Conservation (phyloP, 2,113 vertebrate species). For the Castor canadensis region DNA sequence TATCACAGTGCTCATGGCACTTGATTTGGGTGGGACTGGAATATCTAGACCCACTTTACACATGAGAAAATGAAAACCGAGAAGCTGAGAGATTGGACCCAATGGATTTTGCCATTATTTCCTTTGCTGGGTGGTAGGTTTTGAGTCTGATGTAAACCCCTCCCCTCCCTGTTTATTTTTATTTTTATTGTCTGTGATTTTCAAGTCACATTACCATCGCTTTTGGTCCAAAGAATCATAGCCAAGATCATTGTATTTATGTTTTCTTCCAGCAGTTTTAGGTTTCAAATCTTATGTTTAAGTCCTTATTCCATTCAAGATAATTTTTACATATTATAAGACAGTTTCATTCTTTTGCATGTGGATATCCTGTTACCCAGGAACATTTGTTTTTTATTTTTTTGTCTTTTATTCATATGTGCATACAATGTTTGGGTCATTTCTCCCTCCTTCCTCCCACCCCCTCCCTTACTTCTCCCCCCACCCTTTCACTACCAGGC, state of each 20-base stretch:
- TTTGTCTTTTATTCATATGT: too few relatives aligned
- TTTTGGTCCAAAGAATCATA: not conserved
- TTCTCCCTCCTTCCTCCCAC: too few relatives aligned
- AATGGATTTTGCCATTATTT: not conserved
- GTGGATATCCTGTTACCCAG: not conserved
- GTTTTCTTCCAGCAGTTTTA: not conserved
- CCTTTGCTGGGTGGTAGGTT: too few relatives aligned
- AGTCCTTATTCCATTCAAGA: not conserved
- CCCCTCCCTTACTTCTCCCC: too few relatives aligned
- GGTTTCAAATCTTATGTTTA: not conserved
- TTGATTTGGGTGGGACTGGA: not conserved
- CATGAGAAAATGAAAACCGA: too few relatives aligned
- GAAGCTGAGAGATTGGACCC: accelerated
- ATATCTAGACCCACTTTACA: not conserved
- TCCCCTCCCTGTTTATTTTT: accelerated
- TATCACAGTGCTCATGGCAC: accelerated
- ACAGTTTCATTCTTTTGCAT: not conserved
- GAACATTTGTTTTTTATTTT: too few relatives aligned
- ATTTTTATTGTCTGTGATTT: not conserved
- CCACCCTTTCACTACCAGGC: too few relatives aligned
- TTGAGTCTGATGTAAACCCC: accelerated
- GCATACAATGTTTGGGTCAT: too few relatives aligned
- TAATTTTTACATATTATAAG: not conserved
- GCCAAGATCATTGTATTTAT: not conserved
- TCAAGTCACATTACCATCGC: not conserved